phyloP scores from a whole-genome alignment of 2,888 invertebrate genomes.

The Cosmia trapezina region DNA sequence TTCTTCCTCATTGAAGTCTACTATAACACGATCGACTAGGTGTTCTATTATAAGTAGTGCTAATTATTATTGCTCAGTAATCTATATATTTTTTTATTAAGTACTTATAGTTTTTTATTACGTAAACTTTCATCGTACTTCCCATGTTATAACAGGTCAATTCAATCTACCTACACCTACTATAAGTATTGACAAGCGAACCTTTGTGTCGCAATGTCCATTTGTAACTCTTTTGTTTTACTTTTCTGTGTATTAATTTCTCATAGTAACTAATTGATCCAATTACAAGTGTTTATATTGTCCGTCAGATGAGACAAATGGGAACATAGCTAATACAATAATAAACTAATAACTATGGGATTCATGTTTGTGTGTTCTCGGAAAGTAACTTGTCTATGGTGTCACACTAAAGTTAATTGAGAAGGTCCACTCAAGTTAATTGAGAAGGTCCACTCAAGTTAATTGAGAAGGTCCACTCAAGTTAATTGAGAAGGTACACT shows the following conservation, averaged over 20 bases:
- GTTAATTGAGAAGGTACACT: no score
- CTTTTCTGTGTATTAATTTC: conserved; percentile 3
- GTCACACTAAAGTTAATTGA: neutral
- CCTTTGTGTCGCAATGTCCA: neutral
- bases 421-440: conserved; percentile 9
- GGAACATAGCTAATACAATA: conserved; percentile 14
- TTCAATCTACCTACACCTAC: neutral
- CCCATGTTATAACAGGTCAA: neutral
- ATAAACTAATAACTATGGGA: conserved; percentile 30
- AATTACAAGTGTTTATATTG: conserved; percentile 33
- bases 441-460: conserved; percentile 11
- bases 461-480: conserved; percentile 11
- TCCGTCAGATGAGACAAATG: conserved; percentile 12
- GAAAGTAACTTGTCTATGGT: conserved; percentile 24
- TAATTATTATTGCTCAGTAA: no score
- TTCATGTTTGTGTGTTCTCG: conserved; percentile 22
- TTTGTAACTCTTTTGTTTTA: conserved; percentile 23
- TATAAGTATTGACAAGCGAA: no score
- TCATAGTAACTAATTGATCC: conserved; percentile 29
- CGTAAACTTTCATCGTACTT: no score
- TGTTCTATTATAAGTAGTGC: no score
- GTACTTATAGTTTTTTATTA: no score
- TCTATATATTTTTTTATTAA: no score
- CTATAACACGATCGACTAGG: no score
- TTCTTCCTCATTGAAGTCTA: no score